phyloP scores from a whole-genome alignment of 2,888 invertebrate species.

The Drepana falcataria region DNA sequence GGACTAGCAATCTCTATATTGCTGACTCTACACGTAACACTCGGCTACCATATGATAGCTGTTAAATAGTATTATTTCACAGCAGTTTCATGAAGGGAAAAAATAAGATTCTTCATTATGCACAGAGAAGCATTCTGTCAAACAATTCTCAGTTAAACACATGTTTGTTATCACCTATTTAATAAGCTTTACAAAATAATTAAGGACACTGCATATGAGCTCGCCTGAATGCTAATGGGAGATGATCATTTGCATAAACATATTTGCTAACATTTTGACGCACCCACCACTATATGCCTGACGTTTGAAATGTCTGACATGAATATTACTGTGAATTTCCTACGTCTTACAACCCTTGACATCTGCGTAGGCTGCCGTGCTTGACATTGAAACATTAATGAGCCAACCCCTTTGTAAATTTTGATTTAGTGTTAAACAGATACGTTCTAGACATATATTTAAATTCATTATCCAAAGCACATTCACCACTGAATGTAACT shows the following conservation, averaged over 20 bases:
- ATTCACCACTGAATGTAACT: not conserved
- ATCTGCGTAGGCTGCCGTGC: constrained; percentile 35
- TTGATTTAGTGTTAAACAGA: constrained; percentile 4
- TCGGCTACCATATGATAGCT: too few relatives aligned
- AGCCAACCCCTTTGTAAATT: constrained; percentile 14
- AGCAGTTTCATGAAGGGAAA: too few relatives aligned
- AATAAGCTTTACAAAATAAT: constrained; percentile 42
- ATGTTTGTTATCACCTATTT: constrained; percentile 8
- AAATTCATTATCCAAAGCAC: not conserved
- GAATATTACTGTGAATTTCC: constrained; percentile 43
- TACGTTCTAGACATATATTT: not conserved
- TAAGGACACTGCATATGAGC: constrained; percentile 30
- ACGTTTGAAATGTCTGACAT: constrained; percentile 65
- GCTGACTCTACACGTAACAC: too few relatives aligned
- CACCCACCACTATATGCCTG: constrained; percentile 52
- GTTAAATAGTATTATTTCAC: too few relatives aligned
- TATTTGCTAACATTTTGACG: constrained; percentile 73
- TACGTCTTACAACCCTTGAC: constrained; percentile 42
- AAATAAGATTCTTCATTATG: too few relatives aligned
- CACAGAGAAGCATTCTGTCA: too few relatives aligned
- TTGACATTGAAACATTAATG: constrained; percentile 34
- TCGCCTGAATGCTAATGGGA: constrained; percentile 59
- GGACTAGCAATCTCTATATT: too few relatives aligned
- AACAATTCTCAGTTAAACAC: not conserved
- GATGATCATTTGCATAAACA: constrained; percentile 73